Percentiles rank a stretch among this genome's conserved stretches.
Evolutionary conservation across 2,113 vertebrate species (phyloP).

Genomic region (Shinisaurus crocodilurus): DNA sequence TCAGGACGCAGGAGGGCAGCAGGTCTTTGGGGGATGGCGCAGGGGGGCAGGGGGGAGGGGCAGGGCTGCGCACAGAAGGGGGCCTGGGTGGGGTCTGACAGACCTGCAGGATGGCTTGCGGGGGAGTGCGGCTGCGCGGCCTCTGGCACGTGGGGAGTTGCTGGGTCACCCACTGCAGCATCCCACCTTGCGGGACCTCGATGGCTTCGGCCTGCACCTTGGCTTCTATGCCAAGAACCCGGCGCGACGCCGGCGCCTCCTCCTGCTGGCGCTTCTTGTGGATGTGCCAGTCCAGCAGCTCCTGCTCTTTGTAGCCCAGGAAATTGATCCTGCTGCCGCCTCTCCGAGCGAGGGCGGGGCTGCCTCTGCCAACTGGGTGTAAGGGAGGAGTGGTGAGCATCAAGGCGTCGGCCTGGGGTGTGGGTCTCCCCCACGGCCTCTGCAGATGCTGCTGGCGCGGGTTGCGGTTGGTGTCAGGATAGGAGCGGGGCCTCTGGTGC

Average conservation of each 20-base stretch:
- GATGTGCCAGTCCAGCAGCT: constrained; percentile 9
- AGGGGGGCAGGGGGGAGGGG: rapidly evolving
- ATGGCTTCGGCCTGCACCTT: not conserved
- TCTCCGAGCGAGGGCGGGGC: not conserved
- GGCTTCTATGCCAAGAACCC: not conserved
- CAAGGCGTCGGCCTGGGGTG: too few relatives aligned
- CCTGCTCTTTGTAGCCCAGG: not conserved
- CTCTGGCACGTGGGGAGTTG: not conserved
- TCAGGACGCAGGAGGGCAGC: not conserved
- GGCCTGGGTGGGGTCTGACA: not conserved
- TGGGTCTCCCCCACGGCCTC: too few relatives aligned
- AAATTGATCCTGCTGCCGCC: not conserved
- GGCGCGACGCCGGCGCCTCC: not conserved
- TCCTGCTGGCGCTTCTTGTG: not conserved
- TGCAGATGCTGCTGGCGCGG: too few relatives aligned
- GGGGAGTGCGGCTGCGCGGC: not conserved
- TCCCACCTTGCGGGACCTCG: not conserved
- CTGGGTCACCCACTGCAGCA: not conserved
- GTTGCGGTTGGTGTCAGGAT: not conserved
- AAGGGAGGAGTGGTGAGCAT: not conserved
- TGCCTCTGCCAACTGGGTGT: not conserved
- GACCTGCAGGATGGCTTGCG: not conserved
- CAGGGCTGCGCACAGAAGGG: not conserved
- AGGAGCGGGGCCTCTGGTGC: not conserved
- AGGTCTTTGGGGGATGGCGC: not conserved